A percentile compares a stretch with the other conserved stretches of the same genome.
Conservation (phyloP, 92 coral and sea anemone species). For the Epizoanthus illoricatus region DNA sequence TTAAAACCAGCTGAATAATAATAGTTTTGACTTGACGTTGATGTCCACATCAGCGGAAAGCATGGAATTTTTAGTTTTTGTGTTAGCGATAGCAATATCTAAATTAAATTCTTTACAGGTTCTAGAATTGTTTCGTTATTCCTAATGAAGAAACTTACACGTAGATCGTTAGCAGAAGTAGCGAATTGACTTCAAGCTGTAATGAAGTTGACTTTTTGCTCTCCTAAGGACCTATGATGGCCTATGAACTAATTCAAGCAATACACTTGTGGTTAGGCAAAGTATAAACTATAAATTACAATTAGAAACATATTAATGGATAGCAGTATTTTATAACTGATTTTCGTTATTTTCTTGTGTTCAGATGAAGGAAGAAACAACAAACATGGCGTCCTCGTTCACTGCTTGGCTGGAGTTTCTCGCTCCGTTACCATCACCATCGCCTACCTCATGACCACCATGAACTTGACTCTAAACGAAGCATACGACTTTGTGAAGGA, state of each 20-base stretch:
- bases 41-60: not conserved
- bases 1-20: not conserved
- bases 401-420: slow-evolving; percentile 94
- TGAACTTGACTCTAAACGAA: slow-evolving; percentile 79
- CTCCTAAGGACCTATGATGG: slow-evolving; percentile 1
- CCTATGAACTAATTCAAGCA: slow-evolving; percentile 7
- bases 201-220: slow-evolving; percentile 4
- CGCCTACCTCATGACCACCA: slow-evolving; percentile 89
- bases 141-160: not conserved
- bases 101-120: not conserved
- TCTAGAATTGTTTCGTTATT: not conserved
- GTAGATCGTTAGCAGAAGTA: not conserved
- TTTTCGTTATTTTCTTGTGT: slow-evolving; percentile 33
- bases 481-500: slow-evolving; percentile 98
- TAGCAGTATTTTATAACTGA: not conserved
- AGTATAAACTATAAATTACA: slow-evolving; percentile 16
- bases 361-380: slow-evolving; percentile 89
- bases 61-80: not conserved
- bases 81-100: not conserved
- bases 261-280: not conserved
- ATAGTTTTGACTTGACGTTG: not conserved
- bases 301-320: not conserved
- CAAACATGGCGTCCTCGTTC: slow-evolving; percentile 85
- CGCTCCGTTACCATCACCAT: slow-evolving; percentile 95
- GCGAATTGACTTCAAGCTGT: not conserved